Percentiles rank a stretch among this genome's conserved stretches.
Conservation (phyloP, 1,140 invertebrate species). For the Halyomorpha halys region DNA sequence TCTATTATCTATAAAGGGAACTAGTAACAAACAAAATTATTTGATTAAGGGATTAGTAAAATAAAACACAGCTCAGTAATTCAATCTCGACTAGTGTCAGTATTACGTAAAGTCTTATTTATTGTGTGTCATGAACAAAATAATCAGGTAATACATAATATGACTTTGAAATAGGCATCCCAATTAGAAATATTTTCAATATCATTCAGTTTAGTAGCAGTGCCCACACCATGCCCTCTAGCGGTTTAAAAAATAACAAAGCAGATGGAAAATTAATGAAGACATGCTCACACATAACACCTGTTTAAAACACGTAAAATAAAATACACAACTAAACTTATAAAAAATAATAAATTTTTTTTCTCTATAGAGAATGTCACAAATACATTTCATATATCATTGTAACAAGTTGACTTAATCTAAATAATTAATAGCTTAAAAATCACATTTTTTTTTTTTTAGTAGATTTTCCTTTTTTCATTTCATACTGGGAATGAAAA, state of each 20-base stretch:
- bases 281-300: not conserved
- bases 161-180: not conserved
- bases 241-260: slow-evolving; percentile 6
- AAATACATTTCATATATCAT: slow-evolving; percentile 10
- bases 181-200: not conserved
- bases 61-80: slow-evolving; percentile 8
- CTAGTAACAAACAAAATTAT: not conserved
- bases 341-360: slow-evolving; percentile 2
- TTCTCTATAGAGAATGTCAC: not conserved
- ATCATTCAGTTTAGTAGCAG: not conserved
- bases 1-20: not conserved
- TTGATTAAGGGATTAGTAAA: slow-evolving; percentile 9
- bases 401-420: not conserved
- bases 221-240: slow-evolving; percentile 5
- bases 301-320: not conserved
- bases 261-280: slow-evolving; percentile 5
- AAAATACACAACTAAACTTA: slow-evolving; percentile 4
- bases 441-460: not conserved
- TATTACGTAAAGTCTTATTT: slow-evolving; percentile 28
- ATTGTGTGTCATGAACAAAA: slow-evolving; percentile 23
- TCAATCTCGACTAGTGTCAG: slow-evolving; percentile 22
- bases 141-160: slow-evolving; percentile 12
- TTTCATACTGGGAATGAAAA: no score
- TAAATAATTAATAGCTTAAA: slow-evolving; percentile 9
- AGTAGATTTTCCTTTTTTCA: not conserved